phyloP scores from a whole-genome alignment of 2,888 invertebrate genomes.

The Acanthoscelides obtectus region DNA sequence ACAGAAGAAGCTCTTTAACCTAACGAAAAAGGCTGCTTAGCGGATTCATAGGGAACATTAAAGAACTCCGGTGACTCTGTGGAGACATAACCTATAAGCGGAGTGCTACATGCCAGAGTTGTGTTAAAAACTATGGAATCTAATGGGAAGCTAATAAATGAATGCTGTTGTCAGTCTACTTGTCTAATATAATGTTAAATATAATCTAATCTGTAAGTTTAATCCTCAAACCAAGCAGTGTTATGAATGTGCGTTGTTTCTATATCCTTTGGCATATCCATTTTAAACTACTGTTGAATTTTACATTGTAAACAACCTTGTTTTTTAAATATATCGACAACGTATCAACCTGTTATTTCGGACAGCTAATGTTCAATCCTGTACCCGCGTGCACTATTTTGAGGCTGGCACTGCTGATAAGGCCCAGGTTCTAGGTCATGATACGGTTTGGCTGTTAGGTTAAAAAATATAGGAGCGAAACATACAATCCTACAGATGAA shows the following conservation, averaged over 20 bases:
- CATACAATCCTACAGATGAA: too few relatives aligned
- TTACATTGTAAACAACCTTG: slow-evolving; percentile 10
- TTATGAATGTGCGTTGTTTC: not conserved
- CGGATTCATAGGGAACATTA: too few relatives aligned
- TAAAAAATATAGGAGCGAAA: not conserved
- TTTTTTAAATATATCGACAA: slow-evolving; percentile 6
- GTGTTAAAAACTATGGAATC: too few relatives aligned
- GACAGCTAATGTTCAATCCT: not conserved
- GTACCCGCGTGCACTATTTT: not conserved
- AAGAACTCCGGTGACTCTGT: too few relatives aligned
- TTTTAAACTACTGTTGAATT: not conserved
- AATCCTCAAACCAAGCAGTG: not conserved
- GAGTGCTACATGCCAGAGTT: too few relatives aligned
- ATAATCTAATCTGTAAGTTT: too few relatives aligned
- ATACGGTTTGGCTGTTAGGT: not conserved
- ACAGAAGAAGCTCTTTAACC: too few relatives aligned
- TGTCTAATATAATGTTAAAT: too few relatives aligned
- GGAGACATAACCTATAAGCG: too few relatives aligned
- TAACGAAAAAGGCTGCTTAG: too few relatives aligned
- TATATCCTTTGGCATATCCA: not conserved
- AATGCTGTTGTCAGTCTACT: too few relatives aligned
- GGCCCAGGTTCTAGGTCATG: not conserved
- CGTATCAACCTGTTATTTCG: not conserved
- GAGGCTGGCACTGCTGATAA: not conserved
- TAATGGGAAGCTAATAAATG: too few relatives aligned